Percentiles rank a stretch among this genome's conserved stretches.
Conservation (phyloP, 2,797 vertebrate genomes). For the Channallabes apus region DNA sequence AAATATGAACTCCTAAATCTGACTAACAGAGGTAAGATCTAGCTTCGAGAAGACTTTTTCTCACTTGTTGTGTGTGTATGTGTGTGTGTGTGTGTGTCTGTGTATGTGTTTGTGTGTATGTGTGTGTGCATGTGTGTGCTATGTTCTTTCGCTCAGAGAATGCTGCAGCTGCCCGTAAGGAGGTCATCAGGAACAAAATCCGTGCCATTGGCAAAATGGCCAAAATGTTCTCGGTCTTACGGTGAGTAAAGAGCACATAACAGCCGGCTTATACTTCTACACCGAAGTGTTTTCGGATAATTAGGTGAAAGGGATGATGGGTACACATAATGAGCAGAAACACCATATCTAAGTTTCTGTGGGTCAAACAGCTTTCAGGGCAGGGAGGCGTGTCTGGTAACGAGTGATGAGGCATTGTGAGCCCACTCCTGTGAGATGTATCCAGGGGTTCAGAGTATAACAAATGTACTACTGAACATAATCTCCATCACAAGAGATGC, state of each 20-base stretch:
- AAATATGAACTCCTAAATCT: background rate
- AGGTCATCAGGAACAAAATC: constrained; percentile 84
- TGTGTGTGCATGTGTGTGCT: constrained; percentile 22
- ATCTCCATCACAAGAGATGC: too few relatives aligned
- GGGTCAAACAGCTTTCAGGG: background rate
- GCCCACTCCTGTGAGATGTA: background rate
- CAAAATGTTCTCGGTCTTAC: constrained; percentile 78
- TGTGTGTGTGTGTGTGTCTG: constrained; percentile 10
- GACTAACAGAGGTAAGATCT: background rate
- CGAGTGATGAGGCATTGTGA: background rate
- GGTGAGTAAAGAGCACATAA: constrained; percentile 57
- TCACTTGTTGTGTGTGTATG: background rate
- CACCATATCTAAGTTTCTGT: background rate
- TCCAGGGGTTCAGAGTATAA: background rate
- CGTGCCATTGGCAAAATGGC: constrained; percentile 84
- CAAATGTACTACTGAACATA: too few relatives aligned
- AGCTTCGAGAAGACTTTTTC: background rate
- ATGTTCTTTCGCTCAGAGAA: constrained; percentile 65
- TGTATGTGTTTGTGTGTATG: background rate
- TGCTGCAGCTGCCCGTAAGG: constrained; percentile 80
- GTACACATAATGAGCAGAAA: background rate
- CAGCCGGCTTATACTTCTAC: background rate
- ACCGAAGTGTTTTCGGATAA: background rate
- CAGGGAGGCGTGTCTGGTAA: background rate
- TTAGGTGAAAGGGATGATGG: background rate